A percentile compares a stretch with the other conserved stretches of the same genome.
phyloP scores from a whole-genome alignment of 2,113 vertebrate species.

The Ivindomyrus marchei region DNA sequence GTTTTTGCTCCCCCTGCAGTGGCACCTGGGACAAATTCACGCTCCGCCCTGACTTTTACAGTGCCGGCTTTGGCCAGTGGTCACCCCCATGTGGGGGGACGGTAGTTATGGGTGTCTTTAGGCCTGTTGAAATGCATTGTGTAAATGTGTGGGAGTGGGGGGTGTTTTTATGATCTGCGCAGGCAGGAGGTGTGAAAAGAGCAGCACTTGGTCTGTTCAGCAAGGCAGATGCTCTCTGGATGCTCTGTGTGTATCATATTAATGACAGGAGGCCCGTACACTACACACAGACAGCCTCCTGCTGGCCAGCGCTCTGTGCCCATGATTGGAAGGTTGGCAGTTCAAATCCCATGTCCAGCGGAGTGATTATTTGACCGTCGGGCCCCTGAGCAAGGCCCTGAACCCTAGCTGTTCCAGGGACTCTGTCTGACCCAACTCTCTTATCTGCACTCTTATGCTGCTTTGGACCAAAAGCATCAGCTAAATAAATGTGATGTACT shows the following conservation, averaged over 20 bases:
- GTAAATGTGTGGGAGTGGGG: not conserved
- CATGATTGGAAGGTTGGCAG: not conserved
- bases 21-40: not conserved
- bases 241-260: not conserved
- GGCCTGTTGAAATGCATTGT: not conserved
- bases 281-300: not conserved
- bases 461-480: not conserved
- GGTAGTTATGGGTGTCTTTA: not conserved
- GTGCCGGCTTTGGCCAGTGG: not conserved
- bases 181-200: not conserved
- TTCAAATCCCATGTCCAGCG: not conserved
- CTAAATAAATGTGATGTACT: not conserved
- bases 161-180: not conserved
- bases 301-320: not conserved
- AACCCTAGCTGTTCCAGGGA: not conserved
- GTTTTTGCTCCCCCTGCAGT: not conserved
- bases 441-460: not conserved
- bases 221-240: not conserved
- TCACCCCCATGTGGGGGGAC: not conserved
- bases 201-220: not conserved
- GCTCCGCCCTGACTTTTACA: not conserved
- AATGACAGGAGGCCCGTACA: not conserved
- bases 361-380: not conserved
- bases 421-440: not conserved
- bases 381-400: not conserved